A percentile compares a stretch with the other conserved stretches of the same genome.
phyloP scores from a whole-genome alignment of 2,797 vertebrate species.

The Clarias fuscus region DNA sequence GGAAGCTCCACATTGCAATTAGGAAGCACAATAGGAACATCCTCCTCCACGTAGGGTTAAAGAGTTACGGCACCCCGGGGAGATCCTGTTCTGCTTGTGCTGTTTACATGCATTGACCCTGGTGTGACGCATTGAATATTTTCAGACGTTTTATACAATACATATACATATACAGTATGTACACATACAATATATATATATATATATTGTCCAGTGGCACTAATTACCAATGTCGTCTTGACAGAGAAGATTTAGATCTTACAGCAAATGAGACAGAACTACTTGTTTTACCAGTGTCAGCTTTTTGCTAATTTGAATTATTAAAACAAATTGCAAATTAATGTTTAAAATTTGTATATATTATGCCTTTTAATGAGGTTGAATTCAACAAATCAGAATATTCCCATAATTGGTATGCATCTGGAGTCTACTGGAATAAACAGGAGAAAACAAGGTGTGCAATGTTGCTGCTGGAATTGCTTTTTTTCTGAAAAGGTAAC shows the following conservation, averaged over 20 bases:
- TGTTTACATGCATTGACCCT: constrained; percentile 50
- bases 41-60: constrained; percentile 73
- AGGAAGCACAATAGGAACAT: constrained; percentile 83
- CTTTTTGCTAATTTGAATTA: background rate
- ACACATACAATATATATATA: no score
- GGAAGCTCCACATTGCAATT: constrained; percentile 78
- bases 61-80: constrained; percentile 75
- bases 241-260: background rate
- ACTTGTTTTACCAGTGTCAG: background rate
- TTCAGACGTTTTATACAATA: constrained; percentile 23
- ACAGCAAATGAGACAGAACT: constrained; percentile 1
- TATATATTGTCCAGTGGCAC: background rate
- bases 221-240: constrained; percentile 3
- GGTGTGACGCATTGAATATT: constrained; percentile 39
- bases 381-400: constrained; percentile 30
- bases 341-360: constrained; percentile 11
- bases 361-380: constrained; percentile 14
- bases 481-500: constrained; percentile 64
- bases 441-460: constrained; percentile 43
- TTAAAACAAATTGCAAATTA: background rate
- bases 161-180: no score
- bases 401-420: constrained; percentile 44
- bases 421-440: constrained; percentile 25
- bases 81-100: constrained; percentile 64
- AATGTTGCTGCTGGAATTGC: constrained; percentile 68